Percentiles rank a stretch among this genome's conserved stretches.
phyloP scores from a whole-genome alignment of 2,888 invertebrate genomes.

The Xylocampa areola region DNA sequence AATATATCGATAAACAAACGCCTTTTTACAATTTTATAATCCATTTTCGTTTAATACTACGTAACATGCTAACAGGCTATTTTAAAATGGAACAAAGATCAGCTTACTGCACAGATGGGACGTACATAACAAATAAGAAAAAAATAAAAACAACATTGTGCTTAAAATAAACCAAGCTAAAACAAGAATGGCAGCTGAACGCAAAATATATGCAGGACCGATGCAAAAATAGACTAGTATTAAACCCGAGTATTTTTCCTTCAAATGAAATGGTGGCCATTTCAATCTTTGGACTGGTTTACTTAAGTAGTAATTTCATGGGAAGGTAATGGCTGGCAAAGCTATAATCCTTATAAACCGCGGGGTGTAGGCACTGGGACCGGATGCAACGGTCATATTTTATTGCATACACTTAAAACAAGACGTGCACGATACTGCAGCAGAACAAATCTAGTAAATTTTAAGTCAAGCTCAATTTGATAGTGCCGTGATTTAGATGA shows the following conservation, averaged over 20 bases:
- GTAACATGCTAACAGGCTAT: too few relatives aligned
- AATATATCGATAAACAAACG: too few relatives aligned
- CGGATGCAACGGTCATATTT: slow-evolving; percentile 60
- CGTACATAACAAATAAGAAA: slow-evolving; percentile 38
- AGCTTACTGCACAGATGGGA: slow-evolving; percentile 14
- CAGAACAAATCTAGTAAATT: slow-evolving; percentile 43
- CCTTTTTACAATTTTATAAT: too few relatives aligned
- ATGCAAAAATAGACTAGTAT: slow-evolving; percentile 33
- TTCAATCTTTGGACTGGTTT: slow-evolving; percentile 49
- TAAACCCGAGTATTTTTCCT: slow-evolving; percentile 34
- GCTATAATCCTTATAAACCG: slow-evolving; percentile 63
- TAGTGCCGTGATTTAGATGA: slow-evolving; percentile 23
- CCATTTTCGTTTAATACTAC: too few relatives aligned
- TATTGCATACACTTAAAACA: slow-evolving; percentile 56
- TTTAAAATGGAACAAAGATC: slow-evolving; percentile 19
- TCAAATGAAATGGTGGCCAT: slow-evolving; percentile 26
- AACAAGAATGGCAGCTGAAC: slow-evolving; percentile 30
- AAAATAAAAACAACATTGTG: slow-evolving; percentile 35
- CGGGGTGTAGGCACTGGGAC: slow-evolving; percentile 45
- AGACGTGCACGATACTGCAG: slow-evolving; percentile 50
- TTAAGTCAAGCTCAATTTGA: slow-evolving; percentile 40
- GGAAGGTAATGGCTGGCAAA: slow-evolving; percentile 39
- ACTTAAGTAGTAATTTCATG: slow-evolving; percentile 40
- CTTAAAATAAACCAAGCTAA: slow-evolving; percentile 44
- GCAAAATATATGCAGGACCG: slow-evolving; percentile 37